Evolutionary conservation across 2,113 vertebrate genomes (phyloP), one percentile per base, ranked within the genome.

Genomic region (Tragulus kanchil): DNA sequence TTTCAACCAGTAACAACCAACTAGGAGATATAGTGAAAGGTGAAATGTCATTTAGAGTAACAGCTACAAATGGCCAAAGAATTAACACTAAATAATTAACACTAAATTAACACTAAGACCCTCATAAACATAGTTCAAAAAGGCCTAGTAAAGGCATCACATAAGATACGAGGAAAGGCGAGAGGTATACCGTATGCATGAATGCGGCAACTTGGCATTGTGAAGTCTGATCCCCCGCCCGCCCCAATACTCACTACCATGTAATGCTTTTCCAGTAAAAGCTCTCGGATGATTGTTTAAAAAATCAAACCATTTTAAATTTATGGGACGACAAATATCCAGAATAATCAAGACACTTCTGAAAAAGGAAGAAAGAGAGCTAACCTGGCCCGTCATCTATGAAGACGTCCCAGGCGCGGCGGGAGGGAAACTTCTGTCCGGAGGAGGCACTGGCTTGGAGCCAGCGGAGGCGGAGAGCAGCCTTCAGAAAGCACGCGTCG

Each of bases 401-500:
- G 12, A 19, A 77, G 52, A 59, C 10, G 36, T 36, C 36, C 36
- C 36, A 36, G 36, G 36, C 36, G 36, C 36, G 36, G 36, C 36
- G 36, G 36, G 36, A 36, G 36, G 36, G 36, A 36, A 52, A 11
- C 26, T n/a, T 17, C 3, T 31, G 26, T 54, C 58, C 15, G 19
- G 19, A 15, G 25, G 54, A 48, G 9, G 21, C 52, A 16, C 10
- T 25, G 26, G 42, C 48, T 50, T 13, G 0, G 0, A 4, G 52
- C 52, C 71, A 36, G 15, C 26, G 54, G 64, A 31, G 28, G 19
- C 1, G 14, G 42, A 17, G 52, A 21, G 25, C 4, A 9, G 65
- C 1, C 23, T 54, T 28, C 42, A 42, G 82, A 73, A 54, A 28
- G 36, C 0, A 0, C 2, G 25, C 23, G 69, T 8, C 0, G 14